Conservation (phyloP, 2,113 vertebrate genomes). For the Cyanistes caeruleus region DNA sequence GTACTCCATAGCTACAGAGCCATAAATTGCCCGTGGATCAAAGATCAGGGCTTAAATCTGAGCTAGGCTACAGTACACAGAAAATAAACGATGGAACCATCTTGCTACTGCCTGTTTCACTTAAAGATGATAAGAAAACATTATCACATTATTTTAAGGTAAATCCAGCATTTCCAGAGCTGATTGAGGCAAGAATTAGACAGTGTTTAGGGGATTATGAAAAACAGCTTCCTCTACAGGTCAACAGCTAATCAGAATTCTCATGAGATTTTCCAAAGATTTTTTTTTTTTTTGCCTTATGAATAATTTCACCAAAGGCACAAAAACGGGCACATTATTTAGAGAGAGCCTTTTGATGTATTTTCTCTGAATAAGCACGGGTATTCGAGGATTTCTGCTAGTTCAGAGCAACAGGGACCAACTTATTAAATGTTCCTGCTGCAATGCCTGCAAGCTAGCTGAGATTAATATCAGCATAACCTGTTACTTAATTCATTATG, state of each 20-base stretch:
- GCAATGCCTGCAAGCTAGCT: slow-evolving; percentile 99
- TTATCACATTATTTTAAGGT: slow-evolving; percentile 88
- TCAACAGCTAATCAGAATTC: slow-evolving; percentile 99
- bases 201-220: slow-evolving; percentile 92
- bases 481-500: slow-evolving; percentile 99
- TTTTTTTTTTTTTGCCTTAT: slow-evolving; percentile 88
- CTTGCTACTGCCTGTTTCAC: slow-evolving; percentile 78
- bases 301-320: slow-evolving; percentile 99
- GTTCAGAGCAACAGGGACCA: slow-evolving; percentile 94
- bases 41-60: slow-evolving; percentile 75
- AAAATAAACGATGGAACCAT: slow-evolving; percentile 75
- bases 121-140: slow-evolving; percentile 80
- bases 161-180: slow-evolving; percentile 82
- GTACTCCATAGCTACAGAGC: slow-evolving; percentile 23
- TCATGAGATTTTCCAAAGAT: slow-evolving; percentile 92
- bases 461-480: slow-evolving; percentile 99
- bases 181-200: slow-evolving; percentile 85
- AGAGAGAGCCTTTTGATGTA: slow-evolving; percentile 97
- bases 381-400: slow-evolving; percentile 97
- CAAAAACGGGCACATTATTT: slow-evolving; percentile 95
- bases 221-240: slow-evolving; percentile 93
- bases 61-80: slow-evolving; percentile 68
- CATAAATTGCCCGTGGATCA: slow-evolving; percentile 72
- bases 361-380: slow-evolving; percentile 92
- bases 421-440: slow-evolving; percentile 99